Base-by-base conservation (phyloP, 1,140 invertebrate species). In the Eriocheir sinensis region DNA sequence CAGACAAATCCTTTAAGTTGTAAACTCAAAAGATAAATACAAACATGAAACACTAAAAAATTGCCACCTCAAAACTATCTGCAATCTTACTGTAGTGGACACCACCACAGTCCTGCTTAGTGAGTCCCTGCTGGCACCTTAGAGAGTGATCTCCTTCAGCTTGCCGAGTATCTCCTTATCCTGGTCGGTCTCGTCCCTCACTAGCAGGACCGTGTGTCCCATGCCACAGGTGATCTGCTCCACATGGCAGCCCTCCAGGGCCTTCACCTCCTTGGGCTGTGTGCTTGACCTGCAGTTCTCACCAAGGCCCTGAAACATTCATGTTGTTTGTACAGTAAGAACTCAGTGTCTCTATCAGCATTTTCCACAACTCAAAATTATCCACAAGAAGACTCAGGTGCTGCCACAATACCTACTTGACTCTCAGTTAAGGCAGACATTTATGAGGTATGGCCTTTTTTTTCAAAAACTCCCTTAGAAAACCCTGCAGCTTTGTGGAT, bases 141-240 rank as follows among this genome's bases (percentile, higher is more conserved):
- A 94, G 0, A 94, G 81, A 41, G 94, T 91, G 81, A 94, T 91
- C 44, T 94, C 94, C 41, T 94, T 94, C 80, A 94, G 79, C 89
- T 90, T 91, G 8, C 40, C 80, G 17, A 94, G 72, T 34, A 94
- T 94, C 44, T 94, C 94, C 81, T 94, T 94, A 53, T 94, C 94
- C 80, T 94, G 85, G 12, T 94, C 94, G 1, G 94, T 92, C 30
- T 91, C 89, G 41, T 94, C 94, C 4, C 94, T 80, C 8, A 94
- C 94, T 32, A 94, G 17, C 89, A 94, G 38, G 3, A 94, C 38
- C 30, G 94, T 92, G 81, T 94, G 94, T 40, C 94, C 94, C 94
- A 91, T 91, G 2, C 94, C 94, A 86, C 94, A 94, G 38, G 94
- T 32, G 36, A 94, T 89, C 79, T 94, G 93, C 3, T 21, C n/a